Base-by-base conservation (phyloP, 2,113 vertebrate species). In the Platichthys flesus region DNA sequence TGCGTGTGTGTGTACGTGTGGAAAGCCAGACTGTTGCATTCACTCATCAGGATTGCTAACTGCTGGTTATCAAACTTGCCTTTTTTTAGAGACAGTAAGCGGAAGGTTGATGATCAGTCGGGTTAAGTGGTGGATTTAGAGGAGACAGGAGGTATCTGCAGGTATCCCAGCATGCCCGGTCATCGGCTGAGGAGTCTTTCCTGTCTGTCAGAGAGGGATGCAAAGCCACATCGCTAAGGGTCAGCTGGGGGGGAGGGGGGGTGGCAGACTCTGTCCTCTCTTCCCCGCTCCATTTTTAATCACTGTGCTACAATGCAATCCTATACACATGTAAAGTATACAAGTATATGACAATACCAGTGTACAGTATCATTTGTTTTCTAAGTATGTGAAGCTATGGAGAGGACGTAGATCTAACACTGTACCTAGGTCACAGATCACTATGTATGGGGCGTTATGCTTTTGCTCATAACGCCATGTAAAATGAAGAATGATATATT, bases 401-500 rank as follows among this genome's bases (percentile, higher is more conserved):
- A 86, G 84, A 90, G 78, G 89, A 93, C 81, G 87, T 95, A 95
- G 94, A 95, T 94, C 80, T 90, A 93, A 97, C 96, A 95, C 96
- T 96, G 96, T 95, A 94, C 93, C 92, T 94, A 90, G 92, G 92
- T 93, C 92, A 90, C 90, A 92, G 91, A 94, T 93, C 93, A 94
- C 93, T 93, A 92, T 92, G 86, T 91, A 76, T 84, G 83, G 87
- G 86, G 86, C 49, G 92, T 94, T 94, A 92, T 93, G 90, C 79
- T 91, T 88, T 92, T 92, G 92, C 90, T 93, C 93, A 93, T 91
- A 92, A 95, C 94, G 92, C 90, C 85, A 76, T 95, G 92, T 87
- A 91, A 93, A 95, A 94, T 95, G 94, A 95, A 96, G 94, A 95
- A 94, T 95, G 92, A 94, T 94, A 93, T 91, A 90, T 95, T 93